Percentiles rank a stretch among this genome's conserved stretches.
Evolutionary conservation across 2,888 invertebrate genomes (phyloP).

Genomic region (Priocnemis perturbator): DNA sequence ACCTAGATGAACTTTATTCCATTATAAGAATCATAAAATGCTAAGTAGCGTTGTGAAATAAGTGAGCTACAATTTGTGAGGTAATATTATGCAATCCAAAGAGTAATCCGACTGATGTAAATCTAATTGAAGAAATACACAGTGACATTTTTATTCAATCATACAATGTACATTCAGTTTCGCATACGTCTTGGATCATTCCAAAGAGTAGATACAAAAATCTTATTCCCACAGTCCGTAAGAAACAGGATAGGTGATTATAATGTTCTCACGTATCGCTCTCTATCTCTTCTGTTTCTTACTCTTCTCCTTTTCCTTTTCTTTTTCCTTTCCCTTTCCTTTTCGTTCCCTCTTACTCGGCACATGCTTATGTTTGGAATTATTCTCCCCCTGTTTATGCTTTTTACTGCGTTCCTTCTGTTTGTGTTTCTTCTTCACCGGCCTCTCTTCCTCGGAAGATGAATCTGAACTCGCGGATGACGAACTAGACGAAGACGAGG

Average conservation of each 20-base stretch:
- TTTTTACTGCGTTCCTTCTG: conserved; percentile 32
- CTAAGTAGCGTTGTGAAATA: too few relatives aligned
- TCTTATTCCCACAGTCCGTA: too few relatives aligned
- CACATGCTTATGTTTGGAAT: conserved; percentile 39
- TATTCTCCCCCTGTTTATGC: conserved; percentile 36
- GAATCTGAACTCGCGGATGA: conserved; percentile 43
- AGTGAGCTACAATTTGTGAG: too few relatives aligned
- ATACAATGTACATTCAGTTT: conserved; percentile 35
- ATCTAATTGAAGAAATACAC: too few relatives aligned
- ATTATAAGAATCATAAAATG: too few relatives aligned
- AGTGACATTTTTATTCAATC: neutral
- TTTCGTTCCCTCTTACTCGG: conserved; percentile 29
- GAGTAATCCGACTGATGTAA: too few relatives aligned
- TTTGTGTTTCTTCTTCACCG: conserved; percentile 48
- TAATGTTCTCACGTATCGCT: too few relatives aligned
- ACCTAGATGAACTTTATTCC: too few relatives aligned
- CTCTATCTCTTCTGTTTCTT: too few relatives aligned
- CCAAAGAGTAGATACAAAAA: too few relatives aligned
- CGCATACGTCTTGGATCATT: neutral
- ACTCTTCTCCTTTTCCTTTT: conserved; percentile 45
- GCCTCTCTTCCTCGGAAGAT: conserved; percentile 46
- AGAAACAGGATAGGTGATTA: too few relatives aligned
- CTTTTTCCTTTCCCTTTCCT: conserved; percentile 40
- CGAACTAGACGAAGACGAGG: conserved; percentile 46
- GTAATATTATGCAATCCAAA: too few relatives aligned